Conservation (phyloP, 2,797 vertebrate genomes). For the Trichosurus vulpecula region DNA sequence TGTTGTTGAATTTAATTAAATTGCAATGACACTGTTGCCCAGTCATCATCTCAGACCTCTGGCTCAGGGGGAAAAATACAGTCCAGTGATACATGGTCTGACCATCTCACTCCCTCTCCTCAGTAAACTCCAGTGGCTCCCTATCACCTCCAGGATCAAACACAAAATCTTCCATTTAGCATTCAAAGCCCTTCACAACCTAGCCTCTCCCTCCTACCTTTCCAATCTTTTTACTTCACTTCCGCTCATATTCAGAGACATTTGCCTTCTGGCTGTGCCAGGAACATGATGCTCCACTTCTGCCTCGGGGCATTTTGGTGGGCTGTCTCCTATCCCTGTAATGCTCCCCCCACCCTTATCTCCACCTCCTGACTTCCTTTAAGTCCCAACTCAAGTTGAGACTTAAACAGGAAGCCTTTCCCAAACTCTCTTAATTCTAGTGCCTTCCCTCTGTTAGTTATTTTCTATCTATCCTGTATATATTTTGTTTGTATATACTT, state of each 20-base stretch:
- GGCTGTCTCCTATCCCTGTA: not conserved
- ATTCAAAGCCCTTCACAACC: not conserved
- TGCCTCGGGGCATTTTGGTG: not conserved
- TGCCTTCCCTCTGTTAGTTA: not conserved
- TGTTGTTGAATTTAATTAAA: not conserved
- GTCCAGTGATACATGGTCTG: not conserved
- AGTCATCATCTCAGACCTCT: not conserved
- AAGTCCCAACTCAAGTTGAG: not conserved
- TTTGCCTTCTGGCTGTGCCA: not conserved
- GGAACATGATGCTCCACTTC: not conserved
- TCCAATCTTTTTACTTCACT: not conserved
- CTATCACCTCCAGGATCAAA: not conserved
- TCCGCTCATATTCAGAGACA: not conserved
- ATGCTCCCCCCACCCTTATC: not conserved
- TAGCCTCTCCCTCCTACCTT: not conserved
- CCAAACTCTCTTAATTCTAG: not conserved
- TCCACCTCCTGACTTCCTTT: not conserved
- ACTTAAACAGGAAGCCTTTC: not conserved
- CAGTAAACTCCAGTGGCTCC: not conserved
- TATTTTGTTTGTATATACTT: not conserved
- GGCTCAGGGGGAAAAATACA: not conserved
- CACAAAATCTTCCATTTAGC: not conserved
- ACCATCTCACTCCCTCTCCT: not conserved
- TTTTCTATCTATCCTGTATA: not conserved
- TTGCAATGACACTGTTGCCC: not conserved